Base-by-base conservation (phyloP, 2,113 vertebrate genomes). In the Saguinus imperator region DNA sequence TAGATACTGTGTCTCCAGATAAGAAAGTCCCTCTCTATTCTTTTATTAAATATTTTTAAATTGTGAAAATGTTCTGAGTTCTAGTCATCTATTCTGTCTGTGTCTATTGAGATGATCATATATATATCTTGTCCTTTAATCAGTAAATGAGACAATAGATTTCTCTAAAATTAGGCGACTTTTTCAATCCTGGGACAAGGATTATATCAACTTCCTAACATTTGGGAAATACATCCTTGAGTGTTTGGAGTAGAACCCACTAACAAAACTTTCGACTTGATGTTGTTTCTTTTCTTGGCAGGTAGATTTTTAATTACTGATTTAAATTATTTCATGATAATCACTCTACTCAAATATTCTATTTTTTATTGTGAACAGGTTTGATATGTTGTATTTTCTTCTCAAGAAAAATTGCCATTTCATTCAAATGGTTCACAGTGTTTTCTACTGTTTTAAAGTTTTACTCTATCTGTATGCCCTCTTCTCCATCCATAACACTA, bases 241-340 rank as follows among this genome's bases (percentile, higher is more conserved):
- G 50, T 57, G 13, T 87, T 72, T 73, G 27, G 43, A 90, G 21
- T 70, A 40, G 43, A 55, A 35, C 6, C 73, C 48, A 64, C 8
- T 27, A 35, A 45, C 25, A 73, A 87, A 87, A 48, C 5, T 90
- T 76, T 91, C 43, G 37, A 76, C 50, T 79, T 76, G 73, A 73
- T 72, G 43, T 32, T 58, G 20, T 32, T 85, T 88, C 55, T 57
- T 81, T 89, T 48, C 40, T 48, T 48, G 20, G 72, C 57, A 20
- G 25, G 37, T 48, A 83, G 45, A 83, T 79, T 91, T 87, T 83
- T 66, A 84, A 95, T 84, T 91, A 89, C 43, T 87, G 76, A 87
- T 87, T 95, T 37, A 95, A 93, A 57, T 91, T 87, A 20, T 93
- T 80, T 87, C 82, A 57, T 79, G 45, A 64, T 87, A 87, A 95